Conservation (phyloP, 2,888 invertebrate species). For the Himalopsyche anomala region DNA sequence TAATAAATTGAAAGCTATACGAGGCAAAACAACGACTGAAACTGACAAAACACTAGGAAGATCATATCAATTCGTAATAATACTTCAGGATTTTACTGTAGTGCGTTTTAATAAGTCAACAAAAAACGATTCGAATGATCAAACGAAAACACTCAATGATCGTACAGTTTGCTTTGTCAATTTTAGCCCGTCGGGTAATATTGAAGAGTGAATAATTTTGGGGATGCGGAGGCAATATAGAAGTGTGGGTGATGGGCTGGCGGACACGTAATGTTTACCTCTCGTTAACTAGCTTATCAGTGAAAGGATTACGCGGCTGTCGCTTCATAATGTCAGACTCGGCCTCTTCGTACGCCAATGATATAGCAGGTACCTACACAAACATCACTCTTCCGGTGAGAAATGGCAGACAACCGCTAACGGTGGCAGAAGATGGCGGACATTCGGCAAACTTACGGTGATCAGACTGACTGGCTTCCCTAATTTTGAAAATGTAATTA, state of each 20-base stretch:
- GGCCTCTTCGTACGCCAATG: conserved; percentile 93
- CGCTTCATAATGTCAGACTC: conserved; percentile 97
- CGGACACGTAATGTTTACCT: conserved; percentile 82
- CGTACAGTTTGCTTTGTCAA: neutral
- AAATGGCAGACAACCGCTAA: conserved; percentile 44
- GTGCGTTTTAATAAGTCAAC: too few relatives aligned
- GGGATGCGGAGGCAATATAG: conserved; percentile 1
- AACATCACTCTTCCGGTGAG: conserved; percentile 71
- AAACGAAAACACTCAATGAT: neutral
- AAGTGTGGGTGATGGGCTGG: conserved; percentile 65
- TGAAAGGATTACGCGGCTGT: conserved; percentile 90
- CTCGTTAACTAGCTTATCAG: conserved; percentile 97
- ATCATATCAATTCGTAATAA: neutral
- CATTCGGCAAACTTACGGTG: conserved; percentile 28
- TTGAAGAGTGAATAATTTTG: neutral
- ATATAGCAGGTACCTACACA: conserved; percentile 92
- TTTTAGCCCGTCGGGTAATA: neutral
- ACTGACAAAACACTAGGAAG: conserved; percentile 20
- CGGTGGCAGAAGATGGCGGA: conserved; percentile 12
- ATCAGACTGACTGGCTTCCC: neutral
- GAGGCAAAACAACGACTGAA: conserved; percentile 23
- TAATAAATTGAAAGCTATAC: neutral
- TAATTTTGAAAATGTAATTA: too few relatives aligned
- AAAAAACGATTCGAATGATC: neutral
- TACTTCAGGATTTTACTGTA: too few relatives aligned